Percentiles rank a stretch among this genome's conserved stretches.
phyloP scores from a whole-genome alignment of 2,113 vertebrate genomes.

The Hystrix cristata region DNA sequence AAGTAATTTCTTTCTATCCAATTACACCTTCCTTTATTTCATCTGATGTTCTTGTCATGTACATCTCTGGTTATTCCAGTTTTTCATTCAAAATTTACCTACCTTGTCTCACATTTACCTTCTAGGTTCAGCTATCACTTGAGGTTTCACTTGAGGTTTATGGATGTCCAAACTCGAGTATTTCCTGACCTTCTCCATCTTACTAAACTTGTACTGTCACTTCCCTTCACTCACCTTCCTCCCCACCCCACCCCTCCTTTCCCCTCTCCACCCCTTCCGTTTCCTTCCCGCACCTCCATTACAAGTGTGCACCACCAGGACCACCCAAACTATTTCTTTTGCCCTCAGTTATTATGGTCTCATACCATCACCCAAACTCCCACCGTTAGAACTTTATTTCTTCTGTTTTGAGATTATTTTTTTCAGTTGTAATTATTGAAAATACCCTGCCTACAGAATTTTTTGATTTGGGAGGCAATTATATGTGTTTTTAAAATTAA shows the following conservation, averaged over 20 bases:
- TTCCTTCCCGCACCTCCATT: neutral
- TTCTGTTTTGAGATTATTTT: slow-evolving; percentile 35
- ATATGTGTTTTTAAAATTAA: slow-evolving; percentile 55
- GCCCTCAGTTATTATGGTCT: neutral
- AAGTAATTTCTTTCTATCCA: neutral
- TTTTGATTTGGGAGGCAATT: neutral
- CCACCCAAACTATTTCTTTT: neutral
- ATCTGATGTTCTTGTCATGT: neutral
- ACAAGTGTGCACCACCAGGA: neutral
- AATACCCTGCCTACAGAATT: neutral
- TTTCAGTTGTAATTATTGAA: neutral
- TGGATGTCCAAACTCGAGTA: neutral
- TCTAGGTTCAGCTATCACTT: neutral
- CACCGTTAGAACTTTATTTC: neutral
- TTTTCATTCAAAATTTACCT: slow-evolving; percentile 48
- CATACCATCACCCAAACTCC: neutral
- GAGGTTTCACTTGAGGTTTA: neutral
- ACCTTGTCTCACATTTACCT: neutral
- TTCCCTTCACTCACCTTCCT: neutral
- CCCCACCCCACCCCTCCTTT: neutral
- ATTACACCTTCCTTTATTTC: neutral
- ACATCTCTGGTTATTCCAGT: neutral
- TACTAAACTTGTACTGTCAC: neutral
- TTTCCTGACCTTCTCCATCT: neutral
- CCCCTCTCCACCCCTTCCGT: neutral